Evolutionary conservation across 2,113 vertebrate genomes (phyloP).

Genomic region (Indicator indicator): DNA sequence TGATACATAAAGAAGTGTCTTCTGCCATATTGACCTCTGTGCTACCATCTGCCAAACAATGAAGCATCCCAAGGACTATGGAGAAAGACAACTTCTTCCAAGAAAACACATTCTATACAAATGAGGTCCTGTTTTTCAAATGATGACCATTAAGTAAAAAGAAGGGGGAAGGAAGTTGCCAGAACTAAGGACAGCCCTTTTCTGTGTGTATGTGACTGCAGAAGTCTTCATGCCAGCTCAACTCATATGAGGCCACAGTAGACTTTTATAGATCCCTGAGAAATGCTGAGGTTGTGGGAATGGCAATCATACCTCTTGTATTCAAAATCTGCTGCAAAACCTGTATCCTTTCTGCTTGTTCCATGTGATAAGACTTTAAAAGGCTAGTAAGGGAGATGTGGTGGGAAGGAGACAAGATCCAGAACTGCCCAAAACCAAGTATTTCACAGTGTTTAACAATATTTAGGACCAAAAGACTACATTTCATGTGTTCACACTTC

Average conservation of each 20-base stretch:
- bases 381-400: not conserved
- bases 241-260: not conserved
- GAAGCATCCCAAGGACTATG: not conserved
- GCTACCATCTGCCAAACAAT: conserved; percentile 27
- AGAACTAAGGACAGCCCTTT: not conserved
- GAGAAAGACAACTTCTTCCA: not conserved
- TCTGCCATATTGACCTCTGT: not conserved
- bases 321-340: not conserved
- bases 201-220: not conserved
- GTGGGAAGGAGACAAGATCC: not conserved
- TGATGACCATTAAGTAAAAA: not conserved
- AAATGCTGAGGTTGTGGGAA: not conserved
- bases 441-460: not conserved
- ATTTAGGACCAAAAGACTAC: not conserved
- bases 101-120: not conserved
- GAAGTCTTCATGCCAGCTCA: not conserved
- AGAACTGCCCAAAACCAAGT: not conserved
- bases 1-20: conserved; percentile 40
- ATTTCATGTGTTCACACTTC: not conserved
- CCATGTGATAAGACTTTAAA: rapidly evolving
- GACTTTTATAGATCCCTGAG: not conserved
- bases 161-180: not conserved
- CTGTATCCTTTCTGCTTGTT: not conserved
- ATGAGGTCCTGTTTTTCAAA: not conserved
- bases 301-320: not conserved